A percentile compares a stretch with the other conserved stretches of the same genome.
Evolutionary conservation across 2,888 invertebrate genomes (phyloP).

Genomic region (Periphyllus acericola): DNA sequence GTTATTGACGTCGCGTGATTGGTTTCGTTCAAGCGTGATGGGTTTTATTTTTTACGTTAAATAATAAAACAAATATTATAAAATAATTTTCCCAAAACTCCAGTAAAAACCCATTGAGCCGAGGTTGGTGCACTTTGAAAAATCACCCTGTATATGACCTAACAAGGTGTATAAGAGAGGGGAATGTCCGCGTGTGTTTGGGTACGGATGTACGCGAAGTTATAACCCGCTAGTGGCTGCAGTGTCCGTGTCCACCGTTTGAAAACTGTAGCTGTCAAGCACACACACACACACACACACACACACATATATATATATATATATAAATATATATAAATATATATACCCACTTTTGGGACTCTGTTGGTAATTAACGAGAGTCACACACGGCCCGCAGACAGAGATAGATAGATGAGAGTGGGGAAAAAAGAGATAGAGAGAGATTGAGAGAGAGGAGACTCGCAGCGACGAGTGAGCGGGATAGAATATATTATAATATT

Average conservation of each 20-base stretch:
- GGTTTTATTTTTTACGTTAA: not conserved
- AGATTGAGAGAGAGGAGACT: not conserved
- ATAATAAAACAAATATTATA: not conserved
- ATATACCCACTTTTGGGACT: conserved; percentile 1
- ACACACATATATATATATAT: not conserved
- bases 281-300: conserved; percentile 6
- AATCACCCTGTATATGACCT: not conserved
- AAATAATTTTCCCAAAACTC: not conserved
- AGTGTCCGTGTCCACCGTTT: conserved; percentile 26
- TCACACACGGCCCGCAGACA: conserved; percentile 1
- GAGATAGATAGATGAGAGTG: not conserved
- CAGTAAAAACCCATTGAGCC: not conserved
- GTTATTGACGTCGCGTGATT: too few relatives aligned
- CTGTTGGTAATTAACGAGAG: conserved; percentile 43
- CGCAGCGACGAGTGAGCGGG: not conserved
- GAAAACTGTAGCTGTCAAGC: conserved; percentile 48
- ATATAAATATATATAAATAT: too few relatives aligned
- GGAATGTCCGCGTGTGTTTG: not conserved
- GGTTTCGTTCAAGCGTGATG: too few relatives aligned
- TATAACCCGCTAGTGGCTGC: not conserved
- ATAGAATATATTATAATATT: conserved; percentile 42
- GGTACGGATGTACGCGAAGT: conserved; percentile 6
- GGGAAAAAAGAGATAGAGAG: not conserved
- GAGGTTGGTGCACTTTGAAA: not conserved
- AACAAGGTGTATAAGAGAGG: not conserved